Evolutionary conservation across 2,113 vertebrate genomes (phyloP), one percentile per base, ranked within the genome.

Genomic region (Bambusicola thoracicus): DNA sequence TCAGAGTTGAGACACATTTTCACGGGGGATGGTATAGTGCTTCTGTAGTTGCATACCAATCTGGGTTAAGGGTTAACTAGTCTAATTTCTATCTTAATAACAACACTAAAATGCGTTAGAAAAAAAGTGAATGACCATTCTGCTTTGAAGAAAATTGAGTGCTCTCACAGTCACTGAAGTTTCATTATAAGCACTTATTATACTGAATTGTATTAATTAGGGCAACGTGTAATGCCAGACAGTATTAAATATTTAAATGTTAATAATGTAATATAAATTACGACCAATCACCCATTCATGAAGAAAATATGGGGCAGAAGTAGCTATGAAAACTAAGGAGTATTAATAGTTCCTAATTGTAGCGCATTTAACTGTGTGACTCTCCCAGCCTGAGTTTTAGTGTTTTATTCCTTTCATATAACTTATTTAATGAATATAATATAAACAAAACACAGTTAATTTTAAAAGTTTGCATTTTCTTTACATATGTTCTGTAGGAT

Each of bases 191-290:
- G 63, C 36, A 44, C 10, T 83, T 74, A 62, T 40, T 77, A 43
- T 32, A n/a, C 2, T 68, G 36, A 58, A 24, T 11, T 77, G 27
- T 61, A 30, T 34, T 90, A 72, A 88, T 19, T 72, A 21, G 30
- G 27, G 11, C 24, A 87, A 44, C 74, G 6, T 40, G 13, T 81
- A 74, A 72, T 84, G 16, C 3, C 9, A 34, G 18, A 68, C 65
- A 29, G 48, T 87, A 19, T 79, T 85, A 79, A 92, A 81, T 78
- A 90, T 81, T 90, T 78, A 83, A 38, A 38, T 92, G 66, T 81
- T 77, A 90, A 83, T 88, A 62, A 38, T 20, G 4, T 1, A 0
- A 48, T 80, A 3, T 89, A 58, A 89, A 79, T 75, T 66, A 19
- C 8, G 18, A 85, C n/a, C 67, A 56, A 12, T 79, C 22, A 76